A percentile compares a stretch with the other conserved stretches of the same genome.
These are phyloP conservation scores for Ectemnius cavifrons DNA, from an alignment of 2,888 invertebrate genomes.

Conservation along the genomic window DNA sequence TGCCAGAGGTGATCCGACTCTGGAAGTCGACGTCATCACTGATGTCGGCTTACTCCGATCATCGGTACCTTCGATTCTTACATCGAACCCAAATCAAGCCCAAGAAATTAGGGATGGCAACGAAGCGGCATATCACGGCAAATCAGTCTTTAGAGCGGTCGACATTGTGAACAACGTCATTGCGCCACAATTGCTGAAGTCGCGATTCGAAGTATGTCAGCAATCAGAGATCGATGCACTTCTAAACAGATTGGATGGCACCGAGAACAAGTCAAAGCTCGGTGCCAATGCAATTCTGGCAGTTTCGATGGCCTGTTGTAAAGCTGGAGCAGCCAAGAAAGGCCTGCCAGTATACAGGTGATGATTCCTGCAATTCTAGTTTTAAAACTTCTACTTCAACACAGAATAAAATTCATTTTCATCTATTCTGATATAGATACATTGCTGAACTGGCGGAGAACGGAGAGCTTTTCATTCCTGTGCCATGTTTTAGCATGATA, in stretches of 20 bases:
- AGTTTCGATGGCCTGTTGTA: conserved; percentile 72
- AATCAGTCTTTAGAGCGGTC: conserved; percentile 70
- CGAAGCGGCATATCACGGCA: conserved; percentile 64
- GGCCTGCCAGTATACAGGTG: conserved; percentile 72
- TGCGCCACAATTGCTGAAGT: conserved; percentile 70
- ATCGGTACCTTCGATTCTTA: conserved; percentile 65
- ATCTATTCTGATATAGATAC: conserved; percentile 51
- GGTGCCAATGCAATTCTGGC: conserved; percentile 71
- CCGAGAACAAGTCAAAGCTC: conserved; percentile 71
- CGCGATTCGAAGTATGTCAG: conserved; percentile 68
- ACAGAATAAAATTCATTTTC: not conserved
- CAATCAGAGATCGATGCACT: conserved; percentile 71
- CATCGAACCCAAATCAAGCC: conserved; percentile 63
- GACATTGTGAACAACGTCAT: conserved; percentile 71
- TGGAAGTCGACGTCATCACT: conserved; percentile 78
- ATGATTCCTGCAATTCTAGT: not conserved
- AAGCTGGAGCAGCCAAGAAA: conserved; percentile 71
- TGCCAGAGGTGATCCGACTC: conserved; percentile 85
- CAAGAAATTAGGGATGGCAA: conserved; percentile 69
- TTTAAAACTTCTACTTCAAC: not conserved
- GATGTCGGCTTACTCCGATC: conserved; percentile 72
- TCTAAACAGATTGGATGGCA: conserved; percentile 67
- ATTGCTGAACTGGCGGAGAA: conserved; percentile 69
- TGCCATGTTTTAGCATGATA: conserved; percentile 72
- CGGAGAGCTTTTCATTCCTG: conserved; percentile 64